Evolutionary conservation across 2,888 invertebrate genomes (phyloP), one percentile per base, ranked within the genome.

Genomic region (Tanytarsus gracilentus): DNA sequence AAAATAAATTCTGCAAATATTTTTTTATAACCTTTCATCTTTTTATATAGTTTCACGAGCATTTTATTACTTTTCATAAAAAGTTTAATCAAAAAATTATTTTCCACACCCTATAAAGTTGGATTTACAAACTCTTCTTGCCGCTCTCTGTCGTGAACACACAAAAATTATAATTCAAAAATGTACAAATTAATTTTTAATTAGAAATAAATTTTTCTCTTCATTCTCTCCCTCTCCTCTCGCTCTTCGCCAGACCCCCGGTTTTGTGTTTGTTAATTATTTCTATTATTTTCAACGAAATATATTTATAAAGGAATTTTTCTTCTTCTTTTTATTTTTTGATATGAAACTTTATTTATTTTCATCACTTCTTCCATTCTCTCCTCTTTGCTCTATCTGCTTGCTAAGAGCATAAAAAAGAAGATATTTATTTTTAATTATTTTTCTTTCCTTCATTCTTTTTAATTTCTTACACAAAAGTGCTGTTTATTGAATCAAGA

Each of bases 181-280:
- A 18, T 11, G 44, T 21, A 44, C 44, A 44, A 40, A 55, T 55
- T 55, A 39, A 55, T 55, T 55, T 55, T 55, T 55, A 55, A 55
- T 55, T 55, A 40, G 18, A 55, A 55, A 55, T 55, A 55, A 55
- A 55, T 55, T 55, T 55, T 39, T n/a, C n/a, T n/a, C n/a, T 55
- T 55, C 40, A 40, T 40, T 27, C 26, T 30, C 52, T 55, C 7
- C 40, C 40, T 39, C n/a, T n/a, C n/a, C n/a, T n/a, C n/a, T n/a
- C n/a, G n/a, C n/a, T 33, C 6, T 16, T 5, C 14, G 21, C 25
- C 23, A 8, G 9, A n/a, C 11, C 29, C 14, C 25, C 36, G 25
- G 44, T 44, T 9, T 55, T 55, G n/a, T 55, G 39, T 39, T 55
- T 55, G 40, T 55, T 55, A 39, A 55, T 55, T 39, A 55, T 55